Percentiles rank a stretch among this genome's conserved stretches.
These are phyloP conservation scores for Oxyura jamaicensis DNA, from an alignment of 2,113 vertebrate genomes.

Conservation along the genomic window DNA sequence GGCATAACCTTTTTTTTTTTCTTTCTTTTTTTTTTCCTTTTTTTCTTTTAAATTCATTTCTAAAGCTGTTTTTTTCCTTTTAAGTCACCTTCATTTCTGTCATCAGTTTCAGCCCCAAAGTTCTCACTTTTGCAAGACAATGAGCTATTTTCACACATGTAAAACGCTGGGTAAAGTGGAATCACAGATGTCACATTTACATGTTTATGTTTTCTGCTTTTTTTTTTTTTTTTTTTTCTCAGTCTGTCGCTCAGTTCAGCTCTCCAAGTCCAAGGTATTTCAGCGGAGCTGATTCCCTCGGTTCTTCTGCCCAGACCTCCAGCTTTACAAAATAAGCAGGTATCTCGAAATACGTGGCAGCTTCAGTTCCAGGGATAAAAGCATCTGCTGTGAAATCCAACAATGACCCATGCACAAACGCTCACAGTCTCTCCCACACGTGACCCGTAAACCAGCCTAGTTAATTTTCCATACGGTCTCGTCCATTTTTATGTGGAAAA, in stretches of 20 bases:
- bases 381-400: constrained; percentile 3
- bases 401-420: not conserved
- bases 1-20: constrained; percentile 1
- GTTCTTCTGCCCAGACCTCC: constrained; percentile 3
- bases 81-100: constrained; percentile 43
- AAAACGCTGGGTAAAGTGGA: not conserved
- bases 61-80: constrained; percentile 27
- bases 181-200: constrained; percentile 31
- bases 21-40: not conserved
- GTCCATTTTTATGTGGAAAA: not conserved
- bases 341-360: constrained; percentile 7
- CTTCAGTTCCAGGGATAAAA: constrained; percentile 41
- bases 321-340: constrained; percentile 36
- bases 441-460: constrained; percentile 1
- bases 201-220: constrained; percentile 52
- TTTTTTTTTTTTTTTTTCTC: not conserved
- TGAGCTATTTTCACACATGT: constrained; percentile 46
- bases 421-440: not conserved
- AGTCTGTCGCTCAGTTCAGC: not conserved
- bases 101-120: constrained; percentile 6
- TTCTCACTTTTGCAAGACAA: constrained; percentile 49
- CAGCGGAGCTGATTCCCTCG: not conserved
- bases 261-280: constrained; percentile 15
- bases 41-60: constrained; percentile 33
- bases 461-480: constrained; percentile 27